Evolutionary conservation across 1,140 invertebrate species (phyloP).

Genomic region (Diprion similis): DNA sequence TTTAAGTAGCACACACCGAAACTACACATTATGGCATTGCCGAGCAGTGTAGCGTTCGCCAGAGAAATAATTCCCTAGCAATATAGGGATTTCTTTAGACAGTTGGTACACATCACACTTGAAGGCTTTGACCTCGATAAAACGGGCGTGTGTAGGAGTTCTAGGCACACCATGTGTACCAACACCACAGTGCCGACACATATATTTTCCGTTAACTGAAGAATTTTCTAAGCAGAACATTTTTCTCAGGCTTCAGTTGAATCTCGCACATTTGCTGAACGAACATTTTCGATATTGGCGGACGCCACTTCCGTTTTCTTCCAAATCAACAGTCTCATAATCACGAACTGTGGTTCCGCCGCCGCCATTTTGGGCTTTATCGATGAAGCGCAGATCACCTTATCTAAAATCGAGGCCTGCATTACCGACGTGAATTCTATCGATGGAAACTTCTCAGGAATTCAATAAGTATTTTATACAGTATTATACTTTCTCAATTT

Average conservation of each 20-base stretch:
- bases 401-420: background rate
- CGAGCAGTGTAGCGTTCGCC: no score
- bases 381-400: background rate
- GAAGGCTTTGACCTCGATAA: no score
- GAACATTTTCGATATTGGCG: background rate
- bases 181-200: no score
- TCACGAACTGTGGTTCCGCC: background rate
- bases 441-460: background rate
- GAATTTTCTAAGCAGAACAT: background rate
- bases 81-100: no score
- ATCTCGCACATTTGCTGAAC: background rate
- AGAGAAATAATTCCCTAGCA: no score
- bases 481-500: no score
- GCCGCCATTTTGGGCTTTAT: background rate
- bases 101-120: no score
- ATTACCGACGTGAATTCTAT: background rate
- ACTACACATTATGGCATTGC: no score
- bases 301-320: background rate
- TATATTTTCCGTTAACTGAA: no score
- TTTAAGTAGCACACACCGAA: no score
- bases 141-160: no score
- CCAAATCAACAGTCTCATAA: background rate
- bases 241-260: background rate
- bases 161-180: no score
- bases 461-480: background rate